Conservation (phyloP, 1,140 invertebrate species). For the Drosophila gunungcola region DNA sequence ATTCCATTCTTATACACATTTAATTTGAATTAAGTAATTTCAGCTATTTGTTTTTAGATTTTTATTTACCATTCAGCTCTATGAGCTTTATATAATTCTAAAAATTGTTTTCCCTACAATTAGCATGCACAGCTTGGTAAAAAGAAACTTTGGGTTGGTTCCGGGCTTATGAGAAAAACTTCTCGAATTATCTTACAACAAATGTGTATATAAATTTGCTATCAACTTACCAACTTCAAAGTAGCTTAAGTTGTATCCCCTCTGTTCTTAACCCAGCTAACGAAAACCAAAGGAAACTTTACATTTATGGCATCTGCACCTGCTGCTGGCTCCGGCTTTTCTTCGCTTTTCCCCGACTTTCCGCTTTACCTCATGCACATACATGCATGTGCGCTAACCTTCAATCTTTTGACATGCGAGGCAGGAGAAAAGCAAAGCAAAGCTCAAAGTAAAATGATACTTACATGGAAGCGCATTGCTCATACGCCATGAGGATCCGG, state of each 20-base stretch:
- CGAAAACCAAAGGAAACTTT: slow-evolving; percentile 47
- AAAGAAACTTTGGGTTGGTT: not conserved
- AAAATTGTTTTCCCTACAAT: slow-evolving; percentile 6
- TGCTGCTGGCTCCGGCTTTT: slow-evolving; percentile 28
- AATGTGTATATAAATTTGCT: slow-evolving; percentile 40
- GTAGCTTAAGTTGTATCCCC: slow-evolving; percentile 33
- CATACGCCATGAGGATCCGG: slow-evolving; percentile 54
- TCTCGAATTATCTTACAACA: slow-evolving; percentile 21
- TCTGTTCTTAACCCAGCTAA: slow-evolving; percentile 4
- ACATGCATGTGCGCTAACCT: slow-evolving; percentile 49
- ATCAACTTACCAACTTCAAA: slow-evolving; percentile 50
- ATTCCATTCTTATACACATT: no score
- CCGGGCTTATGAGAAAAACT: slow-evolving; percentile 17
- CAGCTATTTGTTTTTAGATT: not conserved
- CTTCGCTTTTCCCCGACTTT: not conserved
- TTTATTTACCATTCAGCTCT: no score
- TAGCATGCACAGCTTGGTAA: not conserved
- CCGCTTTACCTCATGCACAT: slow-evolving; percentile 7
- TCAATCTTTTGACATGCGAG: slow-evolving; percentile 70
- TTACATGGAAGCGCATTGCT: slow-evolving; percentile 52
- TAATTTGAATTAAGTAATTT: no score
- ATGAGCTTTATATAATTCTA: not conserved
- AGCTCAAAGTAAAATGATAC: slow-evolving; percentile 72
- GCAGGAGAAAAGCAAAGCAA: slow-evolving; percentile 12
- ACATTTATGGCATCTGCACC: slow-evolving; percentile 79